Percentiles rank a stretch among this genome's conserved stretches.
These are phyloP conservation scores for Balaenoptera acutorostrata DNA, from an alignment of 2,113 vertebrate genomes.

Conservation along the genomic window DNA sequence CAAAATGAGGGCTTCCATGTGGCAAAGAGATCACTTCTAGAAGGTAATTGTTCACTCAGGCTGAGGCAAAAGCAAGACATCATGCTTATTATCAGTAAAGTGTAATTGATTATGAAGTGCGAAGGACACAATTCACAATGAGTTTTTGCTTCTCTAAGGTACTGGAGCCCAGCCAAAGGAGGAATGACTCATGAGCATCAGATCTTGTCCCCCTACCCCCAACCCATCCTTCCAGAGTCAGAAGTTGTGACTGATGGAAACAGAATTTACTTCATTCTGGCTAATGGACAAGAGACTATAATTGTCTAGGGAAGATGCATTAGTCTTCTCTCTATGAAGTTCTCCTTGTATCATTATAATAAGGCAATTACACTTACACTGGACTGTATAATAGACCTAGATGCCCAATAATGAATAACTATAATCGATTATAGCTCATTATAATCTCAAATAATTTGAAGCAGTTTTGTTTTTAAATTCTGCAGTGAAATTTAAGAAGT, in stretches of 20 bases:
- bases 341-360: constrained; percentile 34
- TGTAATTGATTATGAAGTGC: constrained; percentile 13
- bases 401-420: constrained; percentile 53
- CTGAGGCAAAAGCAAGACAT: background rate
- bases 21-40: background rate
- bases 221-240: background rate
- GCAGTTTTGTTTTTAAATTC: constrained; percentile 3
- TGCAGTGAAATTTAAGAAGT: constrained; percentile 23
- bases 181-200: background rate
- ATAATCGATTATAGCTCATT: constrained; percentile 37
- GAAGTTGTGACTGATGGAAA: constrained; percentile 52
- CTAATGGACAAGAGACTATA: constrained; percentile 19
- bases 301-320: constrained; percentile 50
- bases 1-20: background rate
- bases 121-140: background rate
- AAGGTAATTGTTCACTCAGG: background rate
- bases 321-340: constrained; percentile 57
- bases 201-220: background rate
- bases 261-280: constrained; percentile 54
- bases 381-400: constrained; percentile 41
- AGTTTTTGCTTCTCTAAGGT: background rate
- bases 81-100: background rate
- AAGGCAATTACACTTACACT: constrained; percentile 59
- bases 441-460: constrained; percentile 59
- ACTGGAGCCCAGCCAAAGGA: background rate